phyloP scores from a whole-genome alignment of 64 coral and sea anemone genomes.

The Acropora tenuis region DNA sequence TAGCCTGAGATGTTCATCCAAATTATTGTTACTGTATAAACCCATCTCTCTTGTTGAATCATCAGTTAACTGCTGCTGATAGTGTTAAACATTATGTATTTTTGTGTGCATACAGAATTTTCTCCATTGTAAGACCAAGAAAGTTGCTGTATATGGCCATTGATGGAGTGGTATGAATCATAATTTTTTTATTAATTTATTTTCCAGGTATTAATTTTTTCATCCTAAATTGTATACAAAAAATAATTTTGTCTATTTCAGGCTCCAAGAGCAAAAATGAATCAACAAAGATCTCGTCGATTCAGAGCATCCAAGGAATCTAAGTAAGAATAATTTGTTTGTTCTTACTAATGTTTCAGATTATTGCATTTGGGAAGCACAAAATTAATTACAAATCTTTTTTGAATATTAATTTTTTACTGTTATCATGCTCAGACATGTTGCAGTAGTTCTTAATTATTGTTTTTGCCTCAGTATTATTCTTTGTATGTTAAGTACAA shows the following conservation, averaged over 20 bases:
- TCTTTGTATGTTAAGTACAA: too few relatives aligned
- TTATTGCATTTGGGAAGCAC: too few relatives aligned
- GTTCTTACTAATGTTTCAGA: too few relatives aligned
- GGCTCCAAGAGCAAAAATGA: conserved; percentile 99
- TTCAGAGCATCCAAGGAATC: conserved; percentile 98
- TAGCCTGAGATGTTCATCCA: too few relatives aligned
- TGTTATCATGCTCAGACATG: too few relatives aligned
- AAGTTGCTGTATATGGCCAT: conserved; percentile 99
- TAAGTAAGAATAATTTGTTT: conserved; percentile 38
- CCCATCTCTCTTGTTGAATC: too few relatives aligned
- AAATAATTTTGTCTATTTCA: neutral
- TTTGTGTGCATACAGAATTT: conserved; percentile 73
- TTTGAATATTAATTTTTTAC: too few relatives aligned
- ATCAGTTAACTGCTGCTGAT: too few relatives aligned
- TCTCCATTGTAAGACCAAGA: conserved; percentile 97
- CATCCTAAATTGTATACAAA: neutral
- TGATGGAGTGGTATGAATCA: conserved; percentile 97
- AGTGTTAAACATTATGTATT: neutral
- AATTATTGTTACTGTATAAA: too few relatives aligned
- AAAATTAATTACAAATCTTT: too few relatives aligned
- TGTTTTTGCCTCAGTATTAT: too few relatives aligned
- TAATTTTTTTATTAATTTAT: neutral
- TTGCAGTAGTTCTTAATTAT: too few relatives aligned
- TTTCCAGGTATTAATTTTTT: neutral
- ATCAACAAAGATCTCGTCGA: conserved; percentile 94